Evolutionary conservation across 2,797 vertebrate genomes (phyloP), one percentile per base, ranked within the genome.

Genomic region (Dicrostonyx torquatus): DNA sequence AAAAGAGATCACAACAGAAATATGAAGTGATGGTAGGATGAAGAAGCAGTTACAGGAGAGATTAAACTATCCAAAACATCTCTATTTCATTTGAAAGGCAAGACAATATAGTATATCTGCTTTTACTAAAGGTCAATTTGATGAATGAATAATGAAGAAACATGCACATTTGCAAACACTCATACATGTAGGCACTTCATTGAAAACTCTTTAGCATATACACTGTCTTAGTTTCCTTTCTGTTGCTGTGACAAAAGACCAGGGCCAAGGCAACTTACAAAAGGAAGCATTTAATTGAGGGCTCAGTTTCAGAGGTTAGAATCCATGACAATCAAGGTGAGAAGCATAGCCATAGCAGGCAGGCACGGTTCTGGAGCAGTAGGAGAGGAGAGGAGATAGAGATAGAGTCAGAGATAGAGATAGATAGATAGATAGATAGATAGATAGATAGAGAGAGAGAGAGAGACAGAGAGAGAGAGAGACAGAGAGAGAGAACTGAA

Each of bases 1-100:
- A 89, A 90, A 53, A 76, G 5, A 90, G 37, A 43, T 40, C 29
- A 14, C 40, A 91, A 66, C 15, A 87, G 60, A 91, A 95, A 80
- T 5, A 43, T 73, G 22, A 93, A 60, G 20, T 60, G 68, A 48
- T 12, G 64, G 40, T 60, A 90, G 5, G 45, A 73, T 72, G 80
- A 6, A 26, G 15, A 90, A 43, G 58, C 12, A 43, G 6, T n/a
- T 72, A 3, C 2, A 73, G 53, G 37, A 20, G n/a, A 72, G 79
- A 50, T 17, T 11, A 62, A 94, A n/a, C 77, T 18, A 6, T 91
- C 22, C 24, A 87, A 73, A 78, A 31, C 11, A 50, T 22, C 45
- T 66, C 75, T 53, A 31, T 62, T 58, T 93, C 50, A 78, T 83
- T 94, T 20, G 14, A 86, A 43, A 91, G 45, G 29, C 76, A 75